Conservation (phyloP, 2,113 vertebrate genomes). For the Hystrix brachyura region DNA sequence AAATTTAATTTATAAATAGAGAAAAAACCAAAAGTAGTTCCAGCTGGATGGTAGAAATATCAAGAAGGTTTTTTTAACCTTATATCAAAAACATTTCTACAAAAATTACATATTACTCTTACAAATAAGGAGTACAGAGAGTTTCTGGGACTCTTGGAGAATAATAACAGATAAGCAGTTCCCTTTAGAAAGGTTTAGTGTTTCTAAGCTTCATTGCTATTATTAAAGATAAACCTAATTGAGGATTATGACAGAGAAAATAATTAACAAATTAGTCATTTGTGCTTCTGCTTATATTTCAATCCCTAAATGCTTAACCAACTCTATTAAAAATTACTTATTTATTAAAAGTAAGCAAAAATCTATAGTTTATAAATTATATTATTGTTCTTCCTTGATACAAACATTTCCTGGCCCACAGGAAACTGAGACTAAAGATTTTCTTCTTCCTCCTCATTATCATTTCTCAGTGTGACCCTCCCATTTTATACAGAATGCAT, state of each 20-base stretch:
- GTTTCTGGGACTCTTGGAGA: not conserved
- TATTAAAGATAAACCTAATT: slow-evolving; percentile 48
- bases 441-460: not conserved
- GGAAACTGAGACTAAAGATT: not conserved
- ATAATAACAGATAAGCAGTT: not conserved
- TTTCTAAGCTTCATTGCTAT: slow-evolving; percentile 11
- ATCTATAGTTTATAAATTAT: not conserved
- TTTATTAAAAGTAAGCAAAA: slow-evolving; percentile 42
- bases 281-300: slow-evolving; percentile 51
- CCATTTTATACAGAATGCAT: not conserved
- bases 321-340: slow-evolving; percentile 12
- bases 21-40: not conserved
- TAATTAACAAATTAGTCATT: slow-evolving; percentile 24
- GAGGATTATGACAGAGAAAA: slow-evolving; percentile 30
- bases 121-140: not conserved
- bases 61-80: not conserved
- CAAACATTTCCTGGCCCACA: not conserved
- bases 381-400: slow-evolving; percentile 49
- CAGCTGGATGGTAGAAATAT: not conserved
- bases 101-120: not conserved
- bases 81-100: slow-evolving; percentile 10
- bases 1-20: not conserved
- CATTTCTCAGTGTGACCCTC: not conserved
- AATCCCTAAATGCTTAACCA: slow-evolving; percentile 41
- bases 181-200: not conserved